These are phyloP conservation scores for Cossypha heuglini DNA, from an alignment of 2,797 vertebrate genomes.

Conservation along the genomic window DNA sequence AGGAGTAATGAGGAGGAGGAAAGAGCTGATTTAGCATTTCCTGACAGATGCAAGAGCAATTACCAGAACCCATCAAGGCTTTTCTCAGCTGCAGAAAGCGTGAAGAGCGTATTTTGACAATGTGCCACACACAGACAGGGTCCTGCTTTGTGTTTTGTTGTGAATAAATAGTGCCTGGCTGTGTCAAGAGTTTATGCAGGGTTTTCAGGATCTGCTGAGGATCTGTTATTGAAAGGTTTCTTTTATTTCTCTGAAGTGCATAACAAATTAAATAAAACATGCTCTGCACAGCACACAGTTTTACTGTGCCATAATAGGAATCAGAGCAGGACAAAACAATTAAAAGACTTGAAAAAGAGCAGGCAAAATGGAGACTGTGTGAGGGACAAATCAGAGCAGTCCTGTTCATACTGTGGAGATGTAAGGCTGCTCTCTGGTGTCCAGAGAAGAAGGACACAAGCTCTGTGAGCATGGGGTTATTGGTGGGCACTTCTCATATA, in stretches of 20 bases:
- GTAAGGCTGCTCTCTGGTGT: not conserved
- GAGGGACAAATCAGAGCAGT: not conserved
- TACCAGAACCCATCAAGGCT: conserved; percentile 9
- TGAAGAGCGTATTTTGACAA: conserved; percentile 3
- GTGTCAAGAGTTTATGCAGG: not conserved
- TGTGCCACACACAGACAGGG: not conserved
- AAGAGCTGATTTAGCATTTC: not conserved
- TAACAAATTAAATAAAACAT: not conserved
- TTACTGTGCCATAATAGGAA: conserved; percentile 7
- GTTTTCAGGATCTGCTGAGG: not conserved
- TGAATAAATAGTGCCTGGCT: not conserved
- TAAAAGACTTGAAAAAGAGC: not conserved
- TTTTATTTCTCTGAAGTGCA: not conserved
- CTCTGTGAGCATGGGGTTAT: not conserved
- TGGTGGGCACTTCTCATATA: not conserved
- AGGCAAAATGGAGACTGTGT: not conserved
- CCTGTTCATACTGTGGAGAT: not conserved
- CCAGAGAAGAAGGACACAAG: not conserved
- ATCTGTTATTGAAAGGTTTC: not conserved
- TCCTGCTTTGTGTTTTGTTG: conserved; percentile 6
- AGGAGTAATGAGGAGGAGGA: not conserved
- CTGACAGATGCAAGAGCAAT: not conserved
- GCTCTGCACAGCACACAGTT: not conserved
- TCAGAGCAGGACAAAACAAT: not conserved
- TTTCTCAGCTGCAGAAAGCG: not conserved